Percentiles rank a stretch among this genome's conserved stretches.
Evolutionary conservation across 2,888 invertebrate genomes (phyloP).

Genomic region (Dolomedes plantarius): DNA sequence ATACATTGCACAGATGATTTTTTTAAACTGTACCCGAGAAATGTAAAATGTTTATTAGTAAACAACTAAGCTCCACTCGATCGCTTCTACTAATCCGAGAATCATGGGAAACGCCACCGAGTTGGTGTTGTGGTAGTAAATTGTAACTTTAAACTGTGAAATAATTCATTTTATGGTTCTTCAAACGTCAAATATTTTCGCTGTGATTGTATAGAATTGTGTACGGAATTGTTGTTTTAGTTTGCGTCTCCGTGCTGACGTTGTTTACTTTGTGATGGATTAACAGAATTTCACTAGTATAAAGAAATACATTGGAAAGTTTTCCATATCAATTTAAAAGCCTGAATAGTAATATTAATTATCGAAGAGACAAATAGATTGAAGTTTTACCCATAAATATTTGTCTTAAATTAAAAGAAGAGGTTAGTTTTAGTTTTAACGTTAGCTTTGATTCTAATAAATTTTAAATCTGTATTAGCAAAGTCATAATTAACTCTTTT

Average conservation of each 20-base stretch:
- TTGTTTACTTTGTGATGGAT: too few species aligned
- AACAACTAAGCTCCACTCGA: slow-evolving; percentile 70
- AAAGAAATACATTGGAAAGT: too few species aligned
- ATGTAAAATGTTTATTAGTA: slow-evolving; percentile 64
- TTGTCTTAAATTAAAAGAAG: too few species aligned
- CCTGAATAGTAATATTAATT: too few species aligned
- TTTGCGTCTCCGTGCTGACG: not conserved
- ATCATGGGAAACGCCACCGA: slow-evolving; percentile 69
- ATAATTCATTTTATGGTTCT: not conserved
- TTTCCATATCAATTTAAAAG: too few species aligned
- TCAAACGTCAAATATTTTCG: not conserved
- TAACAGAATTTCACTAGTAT: too few species aligned
- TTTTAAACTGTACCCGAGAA: slow-evolving; percentile 65
- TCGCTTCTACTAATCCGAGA: slow-evolving; percentile 45
- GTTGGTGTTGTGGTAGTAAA: slow-evolving; percentile 8
- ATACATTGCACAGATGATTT: too few species aligned
- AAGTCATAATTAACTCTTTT: not conserved
- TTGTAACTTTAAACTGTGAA: not conserved
- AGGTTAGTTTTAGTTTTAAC: too few species aligned
- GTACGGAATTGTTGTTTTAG: not conserved
- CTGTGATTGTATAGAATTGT: not conserved
- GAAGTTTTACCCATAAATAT: too few species aligned
- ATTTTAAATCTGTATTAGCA: not conserved
- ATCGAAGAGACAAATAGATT: too few species aligned
- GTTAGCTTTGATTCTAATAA: not conserved